phyloP scores from a whole-genome alignment of 2,888 invertebrate genomes.

The Dolichomitus sp. region DNA sequence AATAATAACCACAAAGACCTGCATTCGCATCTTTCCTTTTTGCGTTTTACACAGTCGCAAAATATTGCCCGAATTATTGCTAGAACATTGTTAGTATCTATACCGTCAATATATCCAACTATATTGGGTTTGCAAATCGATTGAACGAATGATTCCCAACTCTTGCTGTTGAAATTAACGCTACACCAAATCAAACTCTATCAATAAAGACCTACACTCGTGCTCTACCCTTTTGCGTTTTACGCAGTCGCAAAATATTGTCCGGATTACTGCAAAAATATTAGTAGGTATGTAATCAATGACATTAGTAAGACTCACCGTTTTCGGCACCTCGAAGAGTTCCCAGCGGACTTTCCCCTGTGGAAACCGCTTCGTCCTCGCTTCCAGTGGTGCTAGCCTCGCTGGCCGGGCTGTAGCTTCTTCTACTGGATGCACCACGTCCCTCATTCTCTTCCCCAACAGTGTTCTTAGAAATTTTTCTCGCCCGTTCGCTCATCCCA shows the following conservation, averaged over 20 bases:
- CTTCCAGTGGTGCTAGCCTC: conserved; percentile 82
- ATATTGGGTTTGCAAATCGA: too few relatives aligned
- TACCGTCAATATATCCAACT: too few relatives aligned
- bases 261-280: background rate
- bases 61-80: background rate
- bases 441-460: conserved; percentile 63
- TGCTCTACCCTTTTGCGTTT: too few relatives aligned
- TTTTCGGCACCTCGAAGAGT: conserved; percentile 83
- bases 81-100: background rate
- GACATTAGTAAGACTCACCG: conserved; percentile 76
- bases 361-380: conserved; percentile 85
- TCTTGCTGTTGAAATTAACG: too few relatives aligned
- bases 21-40: too few relatives aligned
- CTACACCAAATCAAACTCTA: too few relatives aligned
- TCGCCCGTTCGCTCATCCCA: conserved; percentile 73
- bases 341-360: conserved; percentile 83
- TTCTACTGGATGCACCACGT: conserved; percentile 74
- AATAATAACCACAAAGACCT: too few relatives aligned
- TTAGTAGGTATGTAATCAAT: too few relatives aligned
- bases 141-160: too few relatives aligned
- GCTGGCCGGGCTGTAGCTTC: conserved; percentile 83
- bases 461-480: conserved; percentile 76
- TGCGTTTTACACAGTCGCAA: too few relatives aligned
- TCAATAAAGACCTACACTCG: too few relatives aligned
- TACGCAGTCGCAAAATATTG: too few relatives aligned